Base-by-base conservation (phyloP, 1,140 invertebrate species). In the Calliopsis andreniformis region DNA sequence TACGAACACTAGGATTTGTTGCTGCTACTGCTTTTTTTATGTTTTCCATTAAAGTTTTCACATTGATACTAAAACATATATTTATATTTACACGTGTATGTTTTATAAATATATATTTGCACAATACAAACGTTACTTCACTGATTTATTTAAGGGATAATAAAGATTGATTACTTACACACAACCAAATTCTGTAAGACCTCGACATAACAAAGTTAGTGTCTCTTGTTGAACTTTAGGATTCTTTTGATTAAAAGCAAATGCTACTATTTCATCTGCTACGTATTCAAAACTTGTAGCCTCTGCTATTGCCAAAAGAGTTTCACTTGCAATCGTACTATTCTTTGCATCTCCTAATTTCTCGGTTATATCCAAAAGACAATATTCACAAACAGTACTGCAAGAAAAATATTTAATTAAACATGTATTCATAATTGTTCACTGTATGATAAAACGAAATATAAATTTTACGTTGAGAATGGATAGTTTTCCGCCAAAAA, bases 221-320 rank as follows among this genome's bases (percentile, higher is more conserved):
- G 96, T 93, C 90, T 98, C 97, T 16, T 96, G 95, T 84, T 98
- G 96, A 43, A 98, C 97, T 89, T 98, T 98, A 0, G 98, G 98
- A 89, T 96, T 98, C 91, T 98, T 98, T 89, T 98, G 97, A 87
- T 94, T 95, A 89, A 98, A 97, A 0, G 96, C 95, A 88, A 94
- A 96, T 7, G 94, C 92, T 1, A 97, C 85, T 5, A 96, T 94
- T 87, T 96, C 94, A 53, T 93, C 93, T 8, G 95, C 93, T 0
- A 98, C 94, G 79, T 95, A 95, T 68, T 97, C 96, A 25, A 98
- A 91, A 47, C 93, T 95, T 23, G 95, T 95, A 1, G 95, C 95
- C 86, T 98, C 97, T 0, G 96, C 95, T 51, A 97, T 94, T 35
- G 94, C 93, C 1, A 95, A 95, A 1, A 98, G 91, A 7, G 95